Evolutionary conservation across 2,888 invertebrate species (phyloP).

Genomic region (Euclidia mi): DNA sequence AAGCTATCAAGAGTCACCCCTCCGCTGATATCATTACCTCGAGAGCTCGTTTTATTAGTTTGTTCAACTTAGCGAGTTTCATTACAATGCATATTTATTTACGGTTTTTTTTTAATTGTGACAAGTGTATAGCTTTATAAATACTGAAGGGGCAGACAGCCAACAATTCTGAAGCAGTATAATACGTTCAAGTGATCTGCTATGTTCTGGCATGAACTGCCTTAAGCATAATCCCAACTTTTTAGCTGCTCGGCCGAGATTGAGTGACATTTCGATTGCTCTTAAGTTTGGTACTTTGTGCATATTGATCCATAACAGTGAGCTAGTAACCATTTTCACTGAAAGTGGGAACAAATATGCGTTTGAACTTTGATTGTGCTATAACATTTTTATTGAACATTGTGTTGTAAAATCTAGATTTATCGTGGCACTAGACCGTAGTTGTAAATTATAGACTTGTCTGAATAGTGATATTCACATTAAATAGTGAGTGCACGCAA

Average conservation of each 20-base stretch:
- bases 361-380: neutral
- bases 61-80: constrained; percentile 82
- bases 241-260: too few relatives aligned
- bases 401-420: neutral
- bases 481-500: constrained; percentile 49
- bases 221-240: too few relatives aligned
- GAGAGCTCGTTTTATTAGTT: constrained; percentile 76
- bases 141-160: neutral
- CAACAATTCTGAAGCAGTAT: too few relatives aligned
- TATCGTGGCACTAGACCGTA: neutral
- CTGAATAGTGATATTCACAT: constrained; percentile 38
- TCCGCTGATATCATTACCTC: constrained; percentile 71
- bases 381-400: neutral
- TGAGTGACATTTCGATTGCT: too few relatives aligned
- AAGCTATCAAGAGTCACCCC: constrained; percentile 80
- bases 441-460: constrained; percentile 30
- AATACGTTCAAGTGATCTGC: too few relatives aligned
- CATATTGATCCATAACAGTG: too few relatives aligned
- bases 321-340: too few relatives aligned
- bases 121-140: constrained; percentile 13
- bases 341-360: too few relatives aligned
- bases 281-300: too few relatives aligned
- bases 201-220: too few relatives aligned
- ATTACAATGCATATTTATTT: constrained; percentile 76
- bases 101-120: constrained; percentile 73